Evolutionary conservation across 1,140 invertebrate species (phyloP).

Genomic region (Homalodisca vitripennis): DNA sequence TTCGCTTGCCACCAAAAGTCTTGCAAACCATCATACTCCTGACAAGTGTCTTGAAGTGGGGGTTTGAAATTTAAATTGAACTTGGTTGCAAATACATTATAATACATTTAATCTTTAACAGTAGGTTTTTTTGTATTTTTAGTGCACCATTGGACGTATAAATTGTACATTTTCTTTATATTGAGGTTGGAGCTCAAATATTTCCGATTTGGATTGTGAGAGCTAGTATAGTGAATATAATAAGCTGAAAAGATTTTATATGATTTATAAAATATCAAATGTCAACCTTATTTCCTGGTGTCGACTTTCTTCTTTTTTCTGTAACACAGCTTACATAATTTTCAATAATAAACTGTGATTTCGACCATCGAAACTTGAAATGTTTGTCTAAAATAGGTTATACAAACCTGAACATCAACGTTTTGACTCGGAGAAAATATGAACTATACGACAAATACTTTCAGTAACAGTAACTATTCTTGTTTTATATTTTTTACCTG

Average conservation of each 20-base stretch:
- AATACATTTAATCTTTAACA: constrained; percentile 53
- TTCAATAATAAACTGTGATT: constrained; percentile 32
- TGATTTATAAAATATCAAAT: constrained; percentile 34
- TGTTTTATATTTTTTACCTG: not conserved
- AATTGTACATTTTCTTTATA: constrained; percentile 51
- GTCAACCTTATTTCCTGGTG: constrained; percentile 34
- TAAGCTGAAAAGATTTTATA: constrained; percentile 37
- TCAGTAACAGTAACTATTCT: not conserved
- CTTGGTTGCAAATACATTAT: constrained; percentile 51
- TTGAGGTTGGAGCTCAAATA: constrained; percentile 49
- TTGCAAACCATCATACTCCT: constrained; percentile 35
- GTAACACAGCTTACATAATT: constrained; percentile 28
- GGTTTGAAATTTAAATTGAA: constrained; percentile 53
- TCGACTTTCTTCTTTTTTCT: constrained; percentile 24
- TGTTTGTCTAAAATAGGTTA: constrained; percentile 35
- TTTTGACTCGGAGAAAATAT: not conserved
- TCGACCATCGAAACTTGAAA: constrained; percentile 33
- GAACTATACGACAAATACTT: not conserved
- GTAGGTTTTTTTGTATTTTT: constrained; percentile 44
- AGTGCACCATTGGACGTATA: constrained; percentile 48
- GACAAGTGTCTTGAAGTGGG: constrained; percentile 43
- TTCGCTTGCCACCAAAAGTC: constrained; percentile 28
- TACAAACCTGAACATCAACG: constrained; percentile 33
- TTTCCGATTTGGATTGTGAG: constrained; percentile 50
- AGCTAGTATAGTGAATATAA: constrained; percentile 41